Base-by-base conservation (phyloP, 2,888 invertebrate species). In the Aleiodes alternator region DNA sequence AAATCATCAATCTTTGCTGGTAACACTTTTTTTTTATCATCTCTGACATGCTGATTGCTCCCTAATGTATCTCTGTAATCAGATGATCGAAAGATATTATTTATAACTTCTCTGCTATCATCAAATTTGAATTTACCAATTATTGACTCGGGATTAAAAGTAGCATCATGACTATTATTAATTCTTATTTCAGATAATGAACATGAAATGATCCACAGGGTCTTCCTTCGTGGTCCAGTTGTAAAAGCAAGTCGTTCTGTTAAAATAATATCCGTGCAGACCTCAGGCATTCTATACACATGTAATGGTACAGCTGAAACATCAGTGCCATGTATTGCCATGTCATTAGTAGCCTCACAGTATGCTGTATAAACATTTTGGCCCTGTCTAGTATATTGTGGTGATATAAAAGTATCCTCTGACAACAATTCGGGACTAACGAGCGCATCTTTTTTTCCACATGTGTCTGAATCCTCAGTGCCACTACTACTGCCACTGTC, bases 171-270 rank as follows among this genome's bases (percentile, higher is more conserved):
- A 81, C 91, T 5, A 14, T 68, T 50, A n/a, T 64, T 91, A 69
- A 91, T 85, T 76, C 91, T 87, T 82, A 91, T 90, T 87, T 92
- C 92, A 16, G 93, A 92, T 71, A 92, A 87, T 78, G 91, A 91
- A 77, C 92, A 91, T 80, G 93, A 93, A 76, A 93, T 87, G 68
- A 93, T 86, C 14, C 90, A 90, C 69, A 93, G 83, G 14, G 89
- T 86, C 81, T 91, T 90, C 69, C 90, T 88, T 71, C 90, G 90
- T 50, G 87, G 84, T 84, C 92, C 91, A 61, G 92, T 90, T 61
- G 92, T 90, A 85, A 93, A 95, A 82, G 95, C 92, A 78, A 95
- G 90, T 83, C 92, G 92, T 84, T 94, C 94, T 38, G 94, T 93
- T 69, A 95, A 90, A 76, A 95, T 88, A 82, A 94, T 90, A 79